A percentile compares a stretch with the other conserved stretches of the same genome.
These are phyloP conservation scores for Carcinoscorpius rotundicauda DNA, from an alignment of 1,140 invertebrate species.

Conservation along the genomic window DNA sequence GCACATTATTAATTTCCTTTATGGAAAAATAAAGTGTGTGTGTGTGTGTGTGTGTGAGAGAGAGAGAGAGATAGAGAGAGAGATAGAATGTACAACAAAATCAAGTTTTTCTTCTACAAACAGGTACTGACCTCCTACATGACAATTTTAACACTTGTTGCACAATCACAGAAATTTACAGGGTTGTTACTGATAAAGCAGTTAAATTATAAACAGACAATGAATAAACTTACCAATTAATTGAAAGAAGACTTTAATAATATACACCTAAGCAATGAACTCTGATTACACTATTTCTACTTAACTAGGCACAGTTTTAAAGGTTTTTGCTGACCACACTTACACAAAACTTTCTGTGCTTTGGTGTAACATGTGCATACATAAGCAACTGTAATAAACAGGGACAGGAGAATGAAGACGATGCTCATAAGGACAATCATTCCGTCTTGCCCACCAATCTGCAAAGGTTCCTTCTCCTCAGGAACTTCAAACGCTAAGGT, in stretches of 20 bases:
- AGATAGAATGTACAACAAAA: no score
- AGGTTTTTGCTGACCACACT: slow-evolving; percentile 6
- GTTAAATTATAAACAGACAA: neutral
- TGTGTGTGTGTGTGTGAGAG: no score
- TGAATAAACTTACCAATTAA: neutral
- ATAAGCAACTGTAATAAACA: slow-evolving; percentile 12
- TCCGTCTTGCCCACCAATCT: slow-evolving; percentile 54
- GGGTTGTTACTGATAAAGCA: neutral
- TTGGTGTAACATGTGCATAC: slow-evolving; percentile 6
- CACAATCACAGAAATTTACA: neutral
- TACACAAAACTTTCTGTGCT: slow-evolving; percentile 16
- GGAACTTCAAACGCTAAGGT: slow-evolving; percentile 49
- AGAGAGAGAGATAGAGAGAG: no score
- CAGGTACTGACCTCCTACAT: no score
- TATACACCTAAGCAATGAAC: neutral
- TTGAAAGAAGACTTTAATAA: neutral
- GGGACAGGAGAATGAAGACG: slow-evolving; percentile 45
- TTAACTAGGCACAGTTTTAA: neutral
- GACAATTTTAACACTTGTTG: no score
- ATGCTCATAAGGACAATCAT: slow-evolving; percentile 59
- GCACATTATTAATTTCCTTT: no score
- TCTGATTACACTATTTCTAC: neutral
- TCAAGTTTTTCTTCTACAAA: no score
- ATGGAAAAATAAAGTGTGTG: no score
- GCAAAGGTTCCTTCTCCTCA: slow-evolving; percentile 48